Evolutionary conservation across 2,888 invertebrate genomes (phyloP).

Genomic region (Aphidius colemani): DNA sequence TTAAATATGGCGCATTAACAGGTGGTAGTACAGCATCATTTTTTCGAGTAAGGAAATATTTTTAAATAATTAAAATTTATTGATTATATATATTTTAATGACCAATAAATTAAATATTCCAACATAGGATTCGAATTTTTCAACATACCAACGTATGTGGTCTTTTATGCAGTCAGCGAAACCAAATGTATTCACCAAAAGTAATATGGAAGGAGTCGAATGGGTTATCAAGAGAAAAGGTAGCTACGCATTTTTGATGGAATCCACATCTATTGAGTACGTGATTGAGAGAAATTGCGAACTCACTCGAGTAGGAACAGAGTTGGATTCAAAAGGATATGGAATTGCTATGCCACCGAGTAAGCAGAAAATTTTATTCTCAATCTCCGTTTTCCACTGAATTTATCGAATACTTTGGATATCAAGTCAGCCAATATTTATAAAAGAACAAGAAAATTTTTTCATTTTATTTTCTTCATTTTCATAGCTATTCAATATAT

Average conservation of each 20-base stretch:
- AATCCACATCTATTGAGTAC: constrained; percentile 94
- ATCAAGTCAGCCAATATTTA: no score
- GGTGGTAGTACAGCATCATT: constrained; percentile 91
- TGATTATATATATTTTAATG: neutral
- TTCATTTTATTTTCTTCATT: no score
- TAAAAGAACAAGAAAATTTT: no score
- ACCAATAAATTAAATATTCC: neutral
- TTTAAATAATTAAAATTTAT: neutral
- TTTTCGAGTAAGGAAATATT: constrained; percentile 71
- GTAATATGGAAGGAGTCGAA: constrained; percentile 86
- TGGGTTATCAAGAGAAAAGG: constrained; percentile 79
- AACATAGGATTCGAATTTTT: constrained; percentile 82
- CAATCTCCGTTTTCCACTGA: no score
- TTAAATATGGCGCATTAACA: constrained; percentile 91
- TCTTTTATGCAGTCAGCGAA: constrained; percentile 84
- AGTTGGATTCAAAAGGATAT: constrained; percentile 89
- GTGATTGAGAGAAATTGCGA: constrained; percentile 84
- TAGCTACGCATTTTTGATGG: constrained; percentile 93
- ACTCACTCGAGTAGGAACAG: constrained; percentile 78
- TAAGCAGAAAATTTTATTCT: constrained; percentile 61
- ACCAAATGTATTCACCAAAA: constrained; percentile 81
- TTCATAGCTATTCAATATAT: no score
- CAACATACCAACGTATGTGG: constrained; percentile 92
- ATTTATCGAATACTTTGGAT: no score
- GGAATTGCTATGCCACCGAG: constrained; percentile 90